phyloP scores from a whole-genome alignment of 2,888 invertebrate species.

The Conistra vaccinii region DNA sequence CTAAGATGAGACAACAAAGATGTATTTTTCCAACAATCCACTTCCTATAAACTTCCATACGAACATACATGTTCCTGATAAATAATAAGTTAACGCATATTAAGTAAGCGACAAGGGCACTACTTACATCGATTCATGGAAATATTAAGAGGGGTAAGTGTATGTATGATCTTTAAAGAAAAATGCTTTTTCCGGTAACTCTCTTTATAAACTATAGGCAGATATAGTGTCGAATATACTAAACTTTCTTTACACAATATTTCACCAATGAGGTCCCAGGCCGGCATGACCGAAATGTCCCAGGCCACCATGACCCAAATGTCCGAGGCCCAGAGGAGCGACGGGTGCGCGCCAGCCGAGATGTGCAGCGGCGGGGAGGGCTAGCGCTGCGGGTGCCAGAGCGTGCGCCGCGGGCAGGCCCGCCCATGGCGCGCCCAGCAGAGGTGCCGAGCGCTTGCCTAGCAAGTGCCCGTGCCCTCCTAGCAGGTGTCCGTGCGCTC shows the following conservation, averaged over 20 bases:
- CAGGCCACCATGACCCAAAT: constrained; percentile 60
- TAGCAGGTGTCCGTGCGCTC: constrained; percentile 76
- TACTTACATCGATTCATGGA: background rate
- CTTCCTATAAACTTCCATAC: background rate
- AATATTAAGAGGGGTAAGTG: background rate
- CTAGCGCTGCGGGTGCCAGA: constrained; percentile 65
- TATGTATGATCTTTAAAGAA: constrained; percentile 30
- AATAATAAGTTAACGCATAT: background rate
- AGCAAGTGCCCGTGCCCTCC: constrained; percentile 77
- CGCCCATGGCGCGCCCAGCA: constrained; percentile 70
- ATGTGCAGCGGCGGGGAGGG: constrained; percentile 68
- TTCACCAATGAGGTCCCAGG: constrained; percentile 78
- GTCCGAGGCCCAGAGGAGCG: constrained; percentile 73
- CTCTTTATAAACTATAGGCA: constrained; percentile 85
- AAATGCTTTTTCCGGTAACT: constrained; percentile 78
- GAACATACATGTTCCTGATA: background rate
- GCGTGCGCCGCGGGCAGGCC: constrained; percentile 71
- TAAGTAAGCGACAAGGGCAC: background rate
- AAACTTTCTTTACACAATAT: constrained; percentile 67
- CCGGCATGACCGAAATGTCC: constrained; percentile 63
- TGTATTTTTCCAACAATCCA: background rate
- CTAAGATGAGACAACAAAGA: background rate
- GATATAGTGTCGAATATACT: constrained; percentile 64
- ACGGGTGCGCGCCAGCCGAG: constrained; percentile 65
- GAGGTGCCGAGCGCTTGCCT: constrained; percentile 83